Evolutionary conservation across 2,888 invertebrate species (phyloP).

Genomic region (Periphyllus acericola): DNA sequence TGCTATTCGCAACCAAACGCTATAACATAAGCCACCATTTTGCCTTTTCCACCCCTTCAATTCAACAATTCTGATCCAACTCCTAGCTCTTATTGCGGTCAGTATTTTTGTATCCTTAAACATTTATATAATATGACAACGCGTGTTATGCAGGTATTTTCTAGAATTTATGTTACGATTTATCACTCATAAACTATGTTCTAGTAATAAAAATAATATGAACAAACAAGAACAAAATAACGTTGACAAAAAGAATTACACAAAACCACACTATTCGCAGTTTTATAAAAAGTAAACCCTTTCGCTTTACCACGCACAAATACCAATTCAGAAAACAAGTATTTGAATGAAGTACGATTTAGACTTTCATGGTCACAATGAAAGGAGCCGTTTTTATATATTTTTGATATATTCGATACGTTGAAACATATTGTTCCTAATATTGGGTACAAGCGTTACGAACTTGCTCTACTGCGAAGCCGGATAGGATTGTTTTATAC

Average conservation of each 20-base stretch:
- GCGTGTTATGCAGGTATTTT: neutral
- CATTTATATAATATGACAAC: conserved; percentile 1
- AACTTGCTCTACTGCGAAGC: too few relatives aligned
- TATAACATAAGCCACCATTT: conserved; percentile 25
- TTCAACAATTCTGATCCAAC: conserved; percentile 16
- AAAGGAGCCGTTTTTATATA: neutral
- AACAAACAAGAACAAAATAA: neutral
- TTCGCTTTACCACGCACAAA: neutral
- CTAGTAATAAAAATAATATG: neutral
- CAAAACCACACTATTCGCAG: neutral
- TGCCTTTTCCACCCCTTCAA: neutral
- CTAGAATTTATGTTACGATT: neutral
- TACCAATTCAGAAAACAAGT: neutral
- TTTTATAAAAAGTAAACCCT: neutral
- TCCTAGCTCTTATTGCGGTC: neutral
- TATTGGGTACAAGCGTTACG: too few relatives aligned
- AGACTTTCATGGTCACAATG: too few relatives aligned
- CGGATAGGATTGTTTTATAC: too few relatives aligned
- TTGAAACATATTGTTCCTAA: too few relatives aligned
- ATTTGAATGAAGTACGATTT: neutral
- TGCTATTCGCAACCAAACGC: conserved; percentile 6
- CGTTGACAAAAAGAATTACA: neutral
- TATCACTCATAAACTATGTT: neutral
- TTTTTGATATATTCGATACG: neutral
- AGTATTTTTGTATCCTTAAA: neutral